These are phyloP conservation scores for Mythimna albipuncta DNA, from an alignment of 2,888 invertebrate species.

Conservation along the genomic window DNA sequence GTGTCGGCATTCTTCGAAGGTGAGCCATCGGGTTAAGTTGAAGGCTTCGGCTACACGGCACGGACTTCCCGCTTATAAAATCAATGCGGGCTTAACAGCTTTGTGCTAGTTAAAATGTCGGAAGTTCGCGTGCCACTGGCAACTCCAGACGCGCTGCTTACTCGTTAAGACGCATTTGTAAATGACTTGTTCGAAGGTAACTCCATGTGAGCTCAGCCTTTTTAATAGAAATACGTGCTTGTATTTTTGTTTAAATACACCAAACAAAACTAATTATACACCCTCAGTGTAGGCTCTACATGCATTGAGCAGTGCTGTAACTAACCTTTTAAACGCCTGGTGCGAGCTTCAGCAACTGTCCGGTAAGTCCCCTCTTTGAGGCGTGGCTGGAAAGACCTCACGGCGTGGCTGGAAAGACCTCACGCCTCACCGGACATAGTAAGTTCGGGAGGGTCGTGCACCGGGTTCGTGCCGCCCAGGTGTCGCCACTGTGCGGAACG, in stretches of 20 bases:
- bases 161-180: conserved; percentile 66
- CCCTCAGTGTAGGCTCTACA: neutral
- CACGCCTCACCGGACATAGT: no score
- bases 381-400: no score
- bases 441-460: no score
- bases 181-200: conserved; percentile 66
- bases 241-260: conserved; percentile 20
- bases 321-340: no score
- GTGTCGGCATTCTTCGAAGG: conserved; percentile 69
- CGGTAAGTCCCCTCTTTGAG: no score
- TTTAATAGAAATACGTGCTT: conserved; percentile 38
- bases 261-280: conserved; percentile 14
- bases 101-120: conserved; percentile 79
- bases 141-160: conserved; percentile 64
- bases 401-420: no score
- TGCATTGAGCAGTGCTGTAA: no score
- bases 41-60: conserved; percentile 68
- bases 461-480: no score
- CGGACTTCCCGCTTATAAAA: conserved; percentile 76
- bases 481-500: no score
- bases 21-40: conserved; percentile 72
- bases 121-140: conserved; percentile 76
- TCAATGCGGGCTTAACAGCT: conserved; percentile 81
- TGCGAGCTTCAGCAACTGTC: no score
- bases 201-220: conserved; percentile 51